Percentiles rank a stretch among this genome's conserved stretches.
Conservation (phyloP, 2,797 vertebrate species). For the Myiothlypis chrysogaster region DNA sequence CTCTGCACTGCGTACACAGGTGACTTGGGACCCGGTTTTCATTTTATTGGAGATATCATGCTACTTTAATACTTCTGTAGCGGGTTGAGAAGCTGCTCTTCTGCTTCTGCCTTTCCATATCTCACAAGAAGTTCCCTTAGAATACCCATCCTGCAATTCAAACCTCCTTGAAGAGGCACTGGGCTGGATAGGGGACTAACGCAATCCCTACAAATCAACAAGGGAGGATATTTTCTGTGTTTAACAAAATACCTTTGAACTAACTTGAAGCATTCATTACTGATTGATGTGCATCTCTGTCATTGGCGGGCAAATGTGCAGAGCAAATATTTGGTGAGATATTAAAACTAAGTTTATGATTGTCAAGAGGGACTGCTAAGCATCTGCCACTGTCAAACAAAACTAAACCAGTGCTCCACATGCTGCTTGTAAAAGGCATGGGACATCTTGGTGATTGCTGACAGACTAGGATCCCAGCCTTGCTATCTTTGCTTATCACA, state of each 20-base stretch:
- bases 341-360: conserved; percentile 9
- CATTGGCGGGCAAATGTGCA: not conserved
- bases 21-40: not conserved
- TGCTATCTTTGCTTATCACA: conserved; percentile 19
- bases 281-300: not conserved
- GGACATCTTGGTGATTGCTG: not conserved
- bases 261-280: conserved; percentile 3
- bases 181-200: not conserved
- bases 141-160: not conserved
- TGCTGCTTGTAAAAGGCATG: not conserved
- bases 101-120: not conserved
- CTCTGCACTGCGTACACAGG: not conserved
- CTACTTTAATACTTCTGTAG: not conserved
- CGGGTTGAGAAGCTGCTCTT: not conserved
- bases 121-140: not conserved
- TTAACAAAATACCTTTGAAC: not conserved
- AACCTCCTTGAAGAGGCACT: not conserved
- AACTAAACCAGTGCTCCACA: not conserved
- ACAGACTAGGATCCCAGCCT: not conserved
- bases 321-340: conserved; percentile 14
- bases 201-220: not conserved
- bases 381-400: conserved; percentile 7
- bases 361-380: not conserved
- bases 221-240: not conserved
- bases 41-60: not conserved